These are phyloP conservation scores for Magallana gigas DNA, from an alignment of 1,140 invertebrate species.

Conservation along the genomic window DNA sequence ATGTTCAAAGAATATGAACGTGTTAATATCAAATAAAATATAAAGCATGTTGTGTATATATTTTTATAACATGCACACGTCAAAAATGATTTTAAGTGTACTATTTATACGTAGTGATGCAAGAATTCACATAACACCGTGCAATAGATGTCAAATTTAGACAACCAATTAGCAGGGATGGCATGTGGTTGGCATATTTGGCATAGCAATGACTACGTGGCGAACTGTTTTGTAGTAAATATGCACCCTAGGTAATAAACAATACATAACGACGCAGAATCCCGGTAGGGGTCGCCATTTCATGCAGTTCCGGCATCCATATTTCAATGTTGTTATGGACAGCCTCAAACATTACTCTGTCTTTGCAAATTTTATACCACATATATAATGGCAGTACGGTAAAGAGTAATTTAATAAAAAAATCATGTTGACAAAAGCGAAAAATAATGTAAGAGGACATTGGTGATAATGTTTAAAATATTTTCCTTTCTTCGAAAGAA, in stretches of 20 bases:
- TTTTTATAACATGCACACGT: too few relatives aligned
- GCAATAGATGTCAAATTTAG: not conserved
- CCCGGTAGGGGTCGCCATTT: constrained; percentile 1
- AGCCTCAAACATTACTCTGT: not conserved
- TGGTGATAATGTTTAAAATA: not conserved
- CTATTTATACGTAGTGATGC: not conserved
- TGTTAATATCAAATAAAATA: too few relatives aligned
- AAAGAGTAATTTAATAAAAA: not conserved
- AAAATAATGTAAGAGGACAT: not conserved
- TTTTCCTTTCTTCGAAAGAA: not conserved
- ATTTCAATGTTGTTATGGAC: not conserved
- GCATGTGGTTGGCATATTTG: not conserved
- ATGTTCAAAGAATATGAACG: too few relatives aligned
- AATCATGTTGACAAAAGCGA: not conserved
- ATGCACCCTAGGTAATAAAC: not conserved
- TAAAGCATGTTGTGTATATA: too few relatives aligned
- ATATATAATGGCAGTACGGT: not conserved
- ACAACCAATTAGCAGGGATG: not conserved
- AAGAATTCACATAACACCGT: not conserved
- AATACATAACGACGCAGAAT: not conserved
- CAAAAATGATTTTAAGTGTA: too few relatives aligned
- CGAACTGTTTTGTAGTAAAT: not conserved
- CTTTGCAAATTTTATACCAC: not conserved
- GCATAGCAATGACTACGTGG: constrained; percentile 8
- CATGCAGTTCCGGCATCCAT: not conserved